Percentiles rank a stretch among this genome's conserved stretches.
These are phyloP conservation scores for Sialia sialis DNA, from an alignment of 2,113 vertebrate genomes.

Conservation along the genomic window DNA sequence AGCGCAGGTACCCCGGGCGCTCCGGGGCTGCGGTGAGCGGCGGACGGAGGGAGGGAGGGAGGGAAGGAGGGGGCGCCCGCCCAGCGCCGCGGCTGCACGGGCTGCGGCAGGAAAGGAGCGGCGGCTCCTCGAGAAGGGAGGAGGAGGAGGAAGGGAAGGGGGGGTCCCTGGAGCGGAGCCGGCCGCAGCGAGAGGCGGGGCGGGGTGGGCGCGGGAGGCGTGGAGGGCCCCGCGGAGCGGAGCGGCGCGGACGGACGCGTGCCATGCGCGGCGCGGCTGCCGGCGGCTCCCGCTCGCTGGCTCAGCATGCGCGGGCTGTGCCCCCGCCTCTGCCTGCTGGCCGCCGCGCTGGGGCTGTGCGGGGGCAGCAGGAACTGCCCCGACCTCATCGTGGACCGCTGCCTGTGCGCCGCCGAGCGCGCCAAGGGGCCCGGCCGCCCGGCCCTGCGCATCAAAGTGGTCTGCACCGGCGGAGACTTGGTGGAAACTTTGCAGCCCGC, in stretches of 20 bases:
- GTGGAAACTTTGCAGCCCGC: constrained; percentile 83
- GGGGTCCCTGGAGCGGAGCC: not conserved
- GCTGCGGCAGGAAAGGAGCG: not conserved
- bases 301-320: constrained; percentile 46
- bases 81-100: not conserved
- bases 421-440: constrained; percentile 80
- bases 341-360: constrained; percentile 61
- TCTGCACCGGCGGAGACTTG: constrained; percentile 83
- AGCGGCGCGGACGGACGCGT: not conserved
- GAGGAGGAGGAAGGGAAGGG: not conserved
- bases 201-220: not conserved
- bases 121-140: not conserved
- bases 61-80: not conserved
- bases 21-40: not conserved
- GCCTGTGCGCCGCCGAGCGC: constrained; percentile 83
- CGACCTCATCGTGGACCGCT: constrained; percentile 83
- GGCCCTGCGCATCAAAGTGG: constrained; percentile 77
- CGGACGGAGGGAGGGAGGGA: too few species aligned
- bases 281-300: not conserved
- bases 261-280: constrained; percentile 31
- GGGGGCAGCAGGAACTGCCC: constrained; percentile 79
- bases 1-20: not conserved
- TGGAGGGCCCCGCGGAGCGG: not conserved
- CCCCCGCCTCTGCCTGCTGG: constrained; percentile 52
- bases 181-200: not conserved